Evolutionary conservation across 1,140 invertebrate species (phyloP), one percentile per base, ranked within the genome.

Genomic region (Dendroctonus ponderosae): DNA sequence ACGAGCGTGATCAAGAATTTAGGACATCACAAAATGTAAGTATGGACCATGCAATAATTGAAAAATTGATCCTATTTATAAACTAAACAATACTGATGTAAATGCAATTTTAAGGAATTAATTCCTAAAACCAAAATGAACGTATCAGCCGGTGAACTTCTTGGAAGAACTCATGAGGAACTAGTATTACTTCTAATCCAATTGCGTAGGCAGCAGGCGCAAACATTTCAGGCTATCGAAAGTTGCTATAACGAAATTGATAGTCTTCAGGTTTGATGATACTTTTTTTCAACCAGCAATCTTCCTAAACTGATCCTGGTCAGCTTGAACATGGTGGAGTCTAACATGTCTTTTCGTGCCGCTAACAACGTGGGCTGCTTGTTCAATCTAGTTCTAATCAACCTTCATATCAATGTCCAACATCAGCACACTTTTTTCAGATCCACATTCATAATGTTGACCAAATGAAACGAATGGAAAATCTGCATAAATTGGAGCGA

Each of bases 81-180:
- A 12, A 12, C 44, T 46, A 46, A 12, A 12, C 44, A 11, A 9
- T n/a, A 46, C 51, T 40, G 60, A 39, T 26, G 14, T 42, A 26
- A 61, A 46, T 51, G 39, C 11, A 50, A 39, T 67, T 61, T 62
- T 39, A 80, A 82, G 57, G 77, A 78, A 48, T 76, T 81, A 68
- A 79, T 78, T n/a, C 52, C 62, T 51, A 73, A 71, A 66, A 69
- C 69, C 54, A 78, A 74, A 72, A 73, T 76, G 57, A 78, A 77
- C 42, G 83, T 91, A n/a, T 92, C 92, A 53, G 93, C 93, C 66
- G 93, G 91, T 26, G 94, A 96, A 79, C 85, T 96, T 44, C 82
- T 96, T 62, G 93, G 93, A 72, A 87, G 93, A 78, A 95, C 92
- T 61, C 93, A 96, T 78, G 94, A 97, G 82, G 94, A 97, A 82